Conservation (phyloP, 2,888 invertebrate genomes). For the Uropetala carovei region DNA sequence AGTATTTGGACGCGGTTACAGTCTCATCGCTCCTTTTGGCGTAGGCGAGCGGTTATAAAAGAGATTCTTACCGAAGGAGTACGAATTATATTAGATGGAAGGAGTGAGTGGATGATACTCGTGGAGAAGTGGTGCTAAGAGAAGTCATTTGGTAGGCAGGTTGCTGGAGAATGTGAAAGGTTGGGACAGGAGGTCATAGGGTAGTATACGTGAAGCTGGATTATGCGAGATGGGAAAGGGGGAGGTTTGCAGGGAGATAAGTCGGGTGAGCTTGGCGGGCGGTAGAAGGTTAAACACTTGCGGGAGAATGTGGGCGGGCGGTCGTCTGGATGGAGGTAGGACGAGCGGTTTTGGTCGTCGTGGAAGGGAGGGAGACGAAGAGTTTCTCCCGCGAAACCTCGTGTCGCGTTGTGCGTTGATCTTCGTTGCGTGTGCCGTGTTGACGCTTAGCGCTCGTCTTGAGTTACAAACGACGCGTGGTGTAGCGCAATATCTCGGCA, state of each 20-base stretch:
- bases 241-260: not conserved
- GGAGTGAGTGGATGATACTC: not conserved
- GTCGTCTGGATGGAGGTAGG: no score
- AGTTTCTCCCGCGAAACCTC: no score
- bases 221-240: not conserved
- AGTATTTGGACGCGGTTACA: not conserved
- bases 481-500: no score
- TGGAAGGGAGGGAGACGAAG: no score
- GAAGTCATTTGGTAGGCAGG: conserved; percentile 3
- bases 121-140: conserved; percentile 6
- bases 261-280: not conserved
- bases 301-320: not conserved
- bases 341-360: no score
- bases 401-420: no score
- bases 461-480: no score
- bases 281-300: conserved; percentile 1
- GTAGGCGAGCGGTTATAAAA: not conserved
- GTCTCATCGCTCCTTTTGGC: not conserved
- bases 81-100: not conserved
- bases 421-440: no score
- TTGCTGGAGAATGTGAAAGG: not conserved
- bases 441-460: no score
- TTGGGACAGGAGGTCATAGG: conserved; percentile 10
- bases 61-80: not conserved
- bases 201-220: not conserved